A percentile compares a stretch with the other conserved stretches of the same genome.
Evolutionary conservation across 2,888 invertebrate species (phyloP).

Genomic region (Miltochrista miniata): DNA sequence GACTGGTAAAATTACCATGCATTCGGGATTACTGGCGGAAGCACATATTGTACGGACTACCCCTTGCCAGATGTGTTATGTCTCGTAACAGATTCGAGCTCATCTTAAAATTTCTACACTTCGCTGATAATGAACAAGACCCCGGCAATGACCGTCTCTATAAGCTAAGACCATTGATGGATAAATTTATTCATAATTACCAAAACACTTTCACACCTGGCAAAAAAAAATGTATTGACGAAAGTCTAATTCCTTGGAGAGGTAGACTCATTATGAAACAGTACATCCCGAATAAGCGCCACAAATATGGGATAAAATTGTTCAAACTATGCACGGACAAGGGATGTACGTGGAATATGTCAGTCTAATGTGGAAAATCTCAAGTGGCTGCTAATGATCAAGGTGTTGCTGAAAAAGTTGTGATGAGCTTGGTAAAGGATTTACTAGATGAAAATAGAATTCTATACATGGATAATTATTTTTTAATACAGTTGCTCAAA

Average conservation of each 20-base stretch:
- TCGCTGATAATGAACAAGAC: too few species aligned
- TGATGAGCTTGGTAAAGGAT: not conserved
- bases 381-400: not conserved
- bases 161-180: conserved; percentile 1
- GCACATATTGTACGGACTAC: conserved; percentile 12
- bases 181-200: conserved; percentile 1
- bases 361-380: conserved; percentile 26
- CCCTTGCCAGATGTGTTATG: conserved; percentile 4
- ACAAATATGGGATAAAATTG: conserved; percentile 15
- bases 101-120: not conserved
- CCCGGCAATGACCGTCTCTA: not conserved
- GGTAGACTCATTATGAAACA: conserved; percentile 41
- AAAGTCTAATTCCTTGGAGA: conserved; percentile 35
- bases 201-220: conserved; percentile 10
- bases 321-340: conserved; percentile 29
- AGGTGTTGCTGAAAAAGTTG: not conserved
- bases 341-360: conserved; percentile 30
- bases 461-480: not conserved
- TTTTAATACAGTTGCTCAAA: too few species aligned
- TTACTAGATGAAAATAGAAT: not conserved
- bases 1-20: conserved; percentile 18
- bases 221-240: conserved; percentile 33
- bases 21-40: conserved; percentile 15
- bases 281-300: conserved; percentile 41
- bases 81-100: conserved; percentile 3